Evolutionary conservation across 2,797 vertebrate species (phyloP), one percentile per base, ranked within the genome.

Genomic region (Etheostoma nigrum): DNA sequence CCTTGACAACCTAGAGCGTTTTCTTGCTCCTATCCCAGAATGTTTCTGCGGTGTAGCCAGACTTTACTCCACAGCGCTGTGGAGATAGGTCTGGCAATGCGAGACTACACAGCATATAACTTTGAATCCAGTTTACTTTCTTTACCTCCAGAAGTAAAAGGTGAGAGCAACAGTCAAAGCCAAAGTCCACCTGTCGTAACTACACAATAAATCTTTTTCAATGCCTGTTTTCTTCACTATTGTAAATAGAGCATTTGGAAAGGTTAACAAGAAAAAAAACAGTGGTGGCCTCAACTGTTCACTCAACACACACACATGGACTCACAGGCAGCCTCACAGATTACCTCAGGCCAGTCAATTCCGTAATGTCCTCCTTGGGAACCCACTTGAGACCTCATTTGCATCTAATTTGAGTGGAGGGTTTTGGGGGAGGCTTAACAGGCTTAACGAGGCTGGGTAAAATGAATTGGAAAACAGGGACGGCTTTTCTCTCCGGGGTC

Each of bases 371-470:
- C 85, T 91, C 86, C 88, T 90, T 81, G 87, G 90, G 86, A 92
- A 90, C 81, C 89, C 92, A 92, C 93, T 94, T 85, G 90, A 93
- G 89, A 90, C 78, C 89, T 93, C 86, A 93, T 94, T 93, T 94
- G 91, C 93, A 93, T 94, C 88, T 94, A 90, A 92, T 93, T 92
- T 94, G 87, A 90, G 91, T 86, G 89, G 82, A 92, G 90, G 80
- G 73, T 76, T 86, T 86, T 71, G 30, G 67, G 76, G 79, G 77
- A 49, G 81, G 75, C 86, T 91, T 88, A 88, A 84, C 86, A 72
- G 88, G 83, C 87, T 91, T 87, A 92, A 91, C 75, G 64, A 89
- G 75, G 80, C 71, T 48, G 70, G 76, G 59, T 42, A 83, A 89
- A 91, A 86, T 85, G 83, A 89, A 90, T 87, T 86, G 76, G 83